A percentile compares a stretch with the other conserved stretches of the same genome.
Evolutionary conservation across 2,113 vertebrate genomes (phyloP).

Genomic region (Delphinus delphis): DNA sequence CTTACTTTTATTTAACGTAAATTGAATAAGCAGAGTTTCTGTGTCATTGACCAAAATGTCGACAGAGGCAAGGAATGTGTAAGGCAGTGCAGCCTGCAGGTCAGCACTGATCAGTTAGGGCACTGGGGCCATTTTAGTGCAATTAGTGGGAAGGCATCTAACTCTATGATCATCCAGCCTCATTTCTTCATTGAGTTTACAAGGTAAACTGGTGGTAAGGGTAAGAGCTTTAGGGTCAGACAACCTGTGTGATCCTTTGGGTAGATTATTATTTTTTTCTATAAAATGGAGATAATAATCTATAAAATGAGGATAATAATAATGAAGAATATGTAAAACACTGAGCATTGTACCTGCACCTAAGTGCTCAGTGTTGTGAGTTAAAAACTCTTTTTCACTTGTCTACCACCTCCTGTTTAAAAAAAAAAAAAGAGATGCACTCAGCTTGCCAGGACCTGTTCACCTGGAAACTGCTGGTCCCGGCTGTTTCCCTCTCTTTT

Average conservation of each 20-base stretch:
- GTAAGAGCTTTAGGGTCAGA: neutral
- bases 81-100: neutral
- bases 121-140: too few relatives aligned
- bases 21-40: neutral
- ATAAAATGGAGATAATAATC: neutral
- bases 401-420: neutral
- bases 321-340: neutral
- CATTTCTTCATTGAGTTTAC: neutral
- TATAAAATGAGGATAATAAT: neutral
- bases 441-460: neutral
- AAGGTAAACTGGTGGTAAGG: neutral
- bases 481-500: neutral
- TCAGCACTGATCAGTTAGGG: neutral
- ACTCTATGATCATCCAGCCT: neutral
- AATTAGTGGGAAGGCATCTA: neutral
- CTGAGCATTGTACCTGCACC: neutral
- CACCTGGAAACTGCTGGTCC: neutral
- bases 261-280: neutral
- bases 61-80: neutral
- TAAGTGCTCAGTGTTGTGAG: neutral
- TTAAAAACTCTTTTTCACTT: neutral
- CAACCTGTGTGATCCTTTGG: neutral
- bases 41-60: neutral
- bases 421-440: neutral
- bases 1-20: neutral